phyloP scores from a whole-genome alignment of 2,888 invertebrate genomes.

The Synanthedon tipuliformis region DNA sequence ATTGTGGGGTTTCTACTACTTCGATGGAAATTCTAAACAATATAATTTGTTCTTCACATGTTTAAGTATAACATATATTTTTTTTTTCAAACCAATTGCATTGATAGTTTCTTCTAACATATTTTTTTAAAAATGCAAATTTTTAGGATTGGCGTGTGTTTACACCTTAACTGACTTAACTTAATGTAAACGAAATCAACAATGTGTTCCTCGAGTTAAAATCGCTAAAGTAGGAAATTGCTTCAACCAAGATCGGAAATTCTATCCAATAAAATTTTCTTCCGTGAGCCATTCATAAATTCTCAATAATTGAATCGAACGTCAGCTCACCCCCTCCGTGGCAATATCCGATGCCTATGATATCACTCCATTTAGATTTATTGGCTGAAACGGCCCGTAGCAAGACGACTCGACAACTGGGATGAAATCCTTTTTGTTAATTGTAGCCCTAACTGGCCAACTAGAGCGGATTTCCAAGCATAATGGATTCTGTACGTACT shows the following conservation, averaged over 20 bases:
- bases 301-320: conserved; percentile 57
- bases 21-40: too few species aligned
- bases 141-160: too few species aligned
- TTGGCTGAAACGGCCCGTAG: conserved; percentile 8
- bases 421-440: conserved; percentile 37
- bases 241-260: conserved; percentile 39
- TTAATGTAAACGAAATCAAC: conserved; percentile 26
- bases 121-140: too few species aligned
- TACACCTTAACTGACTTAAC: conserved; percentile 1
- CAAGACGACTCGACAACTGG: neutral
- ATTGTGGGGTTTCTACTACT: too few species aligned
- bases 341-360: conserved; percentile 42
- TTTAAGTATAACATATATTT: too few species aligned
- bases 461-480: conserved; percentile 25
- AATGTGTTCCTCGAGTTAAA: conserved; percentile 33
- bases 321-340: conserved; percentile 36
- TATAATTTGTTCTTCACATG: too few species aligned
- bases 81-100: too few species aligned
- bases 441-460: conserved; percentile 25
- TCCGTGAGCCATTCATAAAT: conserved; percentile 52
- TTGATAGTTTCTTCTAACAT: too few species aligned
- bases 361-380: conserved; percentile 42
- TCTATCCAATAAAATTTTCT: conserved; percentile 52
- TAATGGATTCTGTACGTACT: conserved; percentile 28
- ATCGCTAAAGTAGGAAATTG: conserved; percentile 46